Base-by-base conservation (phyloP, 2,888 invertebrate species). In the Drepana falcataria region DNA sequence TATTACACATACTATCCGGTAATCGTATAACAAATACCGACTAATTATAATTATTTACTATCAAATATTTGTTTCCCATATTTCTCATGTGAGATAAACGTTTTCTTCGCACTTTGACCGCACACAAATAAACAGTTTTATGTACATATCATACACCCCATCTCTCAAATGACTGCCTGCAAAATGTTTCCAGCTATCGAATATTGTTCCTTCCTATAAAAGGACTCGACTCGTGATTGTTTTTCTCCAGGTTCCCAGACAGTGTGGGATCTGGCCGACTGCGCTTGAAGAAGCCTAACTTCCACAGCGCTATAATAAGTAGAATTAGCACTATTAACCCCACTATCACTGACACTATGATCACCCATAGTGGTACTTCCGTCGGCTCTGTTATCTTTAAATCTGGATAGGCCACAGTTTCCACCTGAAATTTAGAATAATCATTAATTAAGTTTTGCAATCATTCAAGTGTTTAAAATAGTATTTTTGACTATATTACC, bases 261-360 rank as follows among this genome's bases (percentile, higher is more conserved):
- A 96, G 81, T 21, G 96, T 96, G 1, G 95, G 95, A 81, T 97
- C 96, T 3, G 96, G 96, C 62, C 97, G 92, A 76, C 96, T 94
- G 72, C 96, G 89, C 76, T 96, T 97, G 87, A 97, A 97, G 93
- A 97, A 97, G 53, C 97, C 97, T 54, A 96, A 94, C 90, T 96
- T 97, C 94, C 97, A 97, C 57, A 98, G 89, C 35, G 95, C 92
- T 52, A 96, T 92, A 48, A 96, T 95, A 53, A 98, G 92, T 2
- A 97, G 79, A 47, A 97, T 93, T 44, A 99, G 91, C 34, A 99
- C 91, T 63, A 98, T 76, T 44, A 99, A 89, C 6, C 98, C 98
- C 1, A 95, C 95, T 56, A 96, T 91, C 53, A 97, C 94, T 44
- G 98, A 95, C 52, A 97, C 92, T 62, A 95, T 94, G 61, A 97